Conservation (phyloP, 2,797 vertebrate genomes). For the Labeo calbasu region DNA sequence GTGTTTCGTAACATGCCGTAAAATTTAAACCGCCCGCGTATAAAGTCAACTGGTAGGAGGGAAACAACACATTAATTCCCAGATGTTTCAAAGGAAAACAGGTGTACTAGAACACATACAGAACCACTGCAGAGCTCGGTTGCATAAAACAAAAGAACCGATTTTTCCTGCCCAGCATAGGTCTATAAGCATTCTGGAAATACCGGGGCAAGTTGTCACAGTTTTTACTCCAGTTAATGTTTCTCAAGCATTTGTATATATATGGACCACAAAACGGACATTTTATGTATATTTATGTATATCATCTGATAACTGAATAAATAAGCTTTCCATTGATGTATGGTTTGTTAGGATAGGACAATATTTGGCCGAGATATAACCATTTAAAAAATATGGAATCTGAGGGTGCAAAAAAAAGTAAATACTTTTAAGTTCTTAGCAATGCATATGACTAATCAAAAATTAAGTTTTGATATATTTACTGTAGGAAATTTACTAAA, state of each 20-base stretch:
- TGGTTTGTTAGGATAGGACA: too few relatives aligned
- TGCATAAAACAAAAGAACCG: background rate
- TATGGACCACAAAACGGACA: too few relatives aligned
- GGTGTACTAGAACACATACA: background rate
- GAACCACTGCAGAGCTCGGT: background rate
- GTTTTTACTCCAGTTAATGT: background rate
- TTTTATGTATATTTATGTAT: too few relatives aligned
- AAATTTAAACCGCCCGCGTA: background rate
- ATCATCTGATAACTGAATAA: too few relatives aligned
- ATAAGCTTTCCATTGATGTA: too few relatives aligned
- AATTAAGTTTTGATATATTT: too few relatives aligned
- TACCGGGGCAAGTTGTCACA: background rate
- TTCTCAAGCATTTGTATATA: background rate
- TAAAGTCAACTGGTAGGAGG: background rate
- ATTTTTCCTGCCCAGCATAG: background rate
- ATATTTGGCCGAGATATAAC: too few relatives aligned
- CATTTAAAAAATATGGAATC: too few relatives aligned
- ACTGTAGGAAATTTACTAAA: too few relatives aligned
- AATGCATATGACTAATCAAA: too few relatives aligned
- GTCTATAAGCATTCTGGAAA: background rate
- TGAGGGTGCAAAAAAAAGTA: too few relatives aligned
- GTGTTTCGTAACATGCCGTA: background rate
- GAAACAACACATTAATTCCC: background rate
- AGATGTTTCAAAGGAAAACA: background rate
- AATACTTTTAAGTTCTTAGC: too few relatives aligned